Percentiles rank a stretch among this genome's conserved stretches.
These are phyloP conservation scores for Camarhynchus parvulus DNA, from an alignment of 2,113 vertebrate genomes.

Conservation along the genomic window DNA sequence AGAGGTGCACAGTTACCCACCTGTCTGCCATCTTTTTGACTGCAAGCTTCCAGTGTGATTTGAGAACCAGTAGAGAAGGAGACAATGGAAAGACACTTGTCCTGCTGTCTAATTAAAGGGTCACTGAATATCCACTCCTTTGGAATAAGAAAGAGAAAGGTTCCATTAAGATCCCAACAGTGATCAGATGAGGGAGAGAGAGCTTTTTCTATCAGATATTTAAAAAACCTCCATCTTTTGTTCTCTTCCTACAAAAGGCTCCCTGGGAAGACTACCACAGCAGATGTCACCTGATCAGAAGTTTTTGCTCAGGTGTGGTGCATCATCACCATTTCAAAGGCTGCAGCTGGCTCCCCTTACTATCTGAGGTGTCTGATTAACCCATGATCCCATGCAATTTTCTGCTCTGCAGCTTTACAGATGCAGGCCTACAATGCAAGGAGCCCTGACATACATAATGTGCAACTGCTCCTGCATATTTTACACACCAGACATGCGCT, in stretches of 20 bases:
- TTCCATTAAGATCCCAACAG: not conserved
- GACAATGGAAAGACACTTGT: slow-evolving; percentile 89
- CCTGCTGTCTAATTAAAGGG: slow-evolving; percentile 91
- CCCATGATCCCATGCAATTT: not conserved
- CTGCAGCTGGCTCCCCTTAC: not conserved
- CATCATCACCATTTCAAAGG: not conserved
- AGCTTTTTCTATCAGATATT: not conserved
- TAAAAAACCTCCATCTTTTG: not conserved
- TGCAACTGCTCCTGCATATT: not conserved
- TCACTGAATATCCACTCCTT: slow-evolving; percentile 94
- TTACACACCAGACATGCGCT: not conserved
- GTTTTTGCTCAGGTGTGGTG: not conserved
- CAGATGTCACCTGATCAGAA: not conserved
- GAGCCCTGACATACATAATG: not conserved
- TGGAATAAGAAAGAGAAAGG: not conserved
- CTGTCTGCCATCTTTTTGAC: slow-evolving; percentile 90
- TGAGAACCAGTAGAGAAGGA: slow-evolving; percentile 88
- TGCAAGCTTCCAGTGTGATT: slow-evolving; percentile 89
- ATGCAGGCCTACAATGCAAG: not conserved
- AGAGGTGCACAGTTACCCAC: slow-evolving; percentile 77
- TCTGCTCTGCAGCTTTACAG: not conserved
- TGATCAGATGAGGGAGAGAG: not conserved
- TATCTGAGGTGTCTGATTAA: not conserved
- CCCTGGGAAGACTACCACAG: not conserved
- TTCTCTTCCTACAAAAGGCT: not conserved